Percentiles rank a stretch among this genome's conserved stretches.
Evolutionary conservation across 2,113 vertebrate species (phyloP).

Genomic region (Falco punctatus): DNA sequence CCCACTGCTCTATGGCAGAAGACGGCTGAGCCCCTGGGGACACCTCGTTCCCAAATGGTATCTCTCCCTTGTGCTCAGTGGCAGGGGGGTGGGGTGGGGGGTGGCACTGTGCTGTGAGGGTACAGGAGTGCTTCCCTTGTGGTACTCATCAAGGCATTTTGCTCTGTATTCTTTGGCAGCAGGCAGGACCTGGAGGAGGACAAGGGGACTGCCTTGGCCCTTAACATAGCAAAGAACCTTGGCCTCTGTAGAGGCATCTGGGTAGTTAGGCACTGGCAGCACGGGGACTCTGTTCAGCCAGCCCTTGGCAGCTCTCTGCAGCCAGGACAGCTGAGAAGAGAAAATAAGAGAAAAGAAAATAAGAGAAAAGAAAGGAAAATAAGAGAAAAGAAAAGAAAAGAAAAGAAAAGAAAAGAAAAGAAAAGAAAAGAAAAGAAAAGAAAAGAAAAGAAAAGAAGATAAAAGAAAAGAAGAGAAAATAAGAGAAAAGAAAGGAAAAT

Average conservation of each 20-base stretch:
- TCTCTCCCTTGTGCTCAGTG: background rate
- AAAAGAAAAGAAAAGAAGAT: background rate
- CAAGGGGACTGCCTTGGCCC: background rate
- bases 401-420: background rate
- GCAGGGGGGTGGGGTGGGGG: background rate
- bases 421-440: background rate
- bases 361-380: background rate
- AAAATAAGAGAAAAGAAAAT: background rate
- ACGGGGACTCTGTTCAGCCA: too few species aligned
- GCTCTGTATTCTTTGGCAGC: background rate
- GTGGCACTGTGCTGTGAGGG: background rate
- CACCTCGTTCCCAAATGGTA: background rate
- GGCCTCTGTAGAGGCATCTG: accelerated
- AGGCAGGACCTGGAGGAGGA: background rate
- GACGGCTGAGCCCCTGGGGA: background rate
- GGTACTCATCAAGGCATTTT: background rate
- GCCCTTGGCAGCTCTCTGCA: background rate
- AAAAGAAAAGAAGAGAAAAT: background rate
- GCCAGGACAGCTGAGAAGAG: background rate
- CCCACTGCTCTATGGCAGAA: background rate
- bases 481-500: background rate
- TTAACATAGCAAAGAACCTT: background rate
- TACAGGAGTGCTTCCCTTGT: background rate
- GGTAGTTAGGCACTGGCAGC: too few species aligned
- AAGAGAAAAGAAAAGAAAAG: background rate